Conservation (phyloP, 2,797 vertebrate species). For the Microtus californicus region DNA sequence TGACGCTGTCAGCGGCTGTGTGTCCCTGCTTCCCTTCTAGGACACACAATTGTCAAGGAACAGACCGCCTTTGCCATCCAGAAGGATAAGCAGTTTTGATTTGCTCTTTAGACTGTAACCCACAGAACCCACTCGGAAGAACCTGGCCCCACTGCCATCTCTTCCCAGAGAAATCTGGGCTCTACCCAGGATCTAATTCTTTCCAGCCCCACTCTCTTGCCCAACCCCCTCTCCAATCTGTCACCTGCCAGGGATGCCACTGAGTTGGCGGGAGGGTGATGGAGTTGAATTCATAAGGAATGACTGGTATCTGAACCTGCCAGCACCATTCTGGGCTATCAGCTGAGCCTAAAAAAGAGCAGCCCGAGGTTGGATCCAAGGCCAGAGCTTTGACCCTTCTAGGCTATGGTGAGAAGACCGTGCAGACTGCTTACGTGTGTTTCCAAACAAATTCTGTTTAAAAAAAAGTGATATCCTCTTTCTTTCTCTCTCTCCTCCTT, state of each 20-base stretch:
- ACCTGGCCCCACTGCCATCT: not conserved
- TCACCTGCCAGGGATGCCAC: conserved; percentile 61
- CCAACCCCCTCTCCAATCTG: conserved; percentile 71
- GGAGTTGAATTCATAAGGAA: conserved; percentile 57
- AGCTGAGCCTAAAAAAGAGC: conserved; percentile 54
- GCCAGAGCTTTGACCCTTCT: not conserved
- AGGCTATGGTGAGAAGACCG: not conserved
- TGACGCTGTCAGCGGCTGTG: not conserved
- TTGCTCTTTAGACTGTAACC: conserved; percentile 21
- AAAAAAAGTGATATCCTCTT: not conserved
- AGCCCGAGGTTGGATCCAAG: not conserved
- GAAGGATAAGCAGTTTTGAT: not conserved
- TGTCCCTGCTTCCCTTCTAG: not conserved
- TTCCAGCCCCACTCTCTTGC: not conserved
- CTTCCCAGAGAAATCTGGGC: not conserved
- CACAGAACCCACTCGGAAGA: not conserved
- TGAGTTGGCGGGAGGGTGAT: conserved; percentile 55
- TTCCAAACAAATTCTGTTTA: conserved; percentile 24
- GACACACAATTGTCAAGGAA: conserved; percentile 31
- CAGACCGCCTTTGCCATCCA: not conserved
- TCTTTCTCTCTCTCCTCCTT: not conserved
- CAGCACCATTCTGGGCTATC: not conserved
- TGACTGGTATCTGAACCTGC: conserved; percentile 42
- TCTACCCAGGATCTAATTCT: not conserved
- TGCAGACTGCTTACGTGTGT: not conserved